Base-by-base conservation (phyloP, 92 coral and sea anemone species). In the Parazoanthus darwini region DNA sequence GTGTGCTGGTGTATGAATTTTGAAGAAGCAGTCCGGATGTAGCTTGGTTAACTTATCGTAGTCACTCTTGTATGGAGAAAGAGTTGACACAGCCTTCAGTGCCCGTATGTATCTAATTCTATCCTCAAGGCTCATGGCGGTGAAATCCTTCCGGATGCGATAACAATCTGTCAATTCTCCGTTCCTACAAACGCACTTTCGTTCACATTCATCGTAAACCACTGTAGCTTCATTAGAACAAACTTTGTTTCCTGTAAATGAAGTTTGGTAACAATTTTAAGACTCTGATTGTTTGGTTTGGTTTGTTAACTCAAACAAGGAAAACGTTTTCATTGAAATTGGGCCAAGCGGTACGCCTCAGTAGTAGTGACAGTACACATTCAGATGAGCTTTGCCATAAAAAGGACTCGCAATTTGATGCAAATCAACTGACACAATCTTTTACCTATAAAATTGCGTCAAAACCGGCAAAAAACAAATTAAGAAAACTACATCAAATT, bases 181-280 rank as follows among this genome's bases (percentile, higher is more conserved):
- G 25, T 89, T 74, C 26, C 72, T 84, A 74, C 98, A 95, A 3
- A 15, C 75, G 74, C 98, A 96, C 16, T 89, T 90, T 59, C 97
- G 92, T 42, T 67, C 70, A 76, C 98, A 96, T 79, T 95, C 94
- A 81, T 95, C 98, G 78, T 90, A 89, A 2, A 88, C 90, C 25
- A 80, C 44, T 67, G 81, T 8, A 76, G 33, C 7, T 22, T 76
- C 80, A 38, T 26, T 3, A 37, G 80, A 76, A 76, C 80, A 76
- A 25, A 20, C 11, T 8, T 18, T 33, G 37, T n/a, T 42, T 37
- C 18, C 80, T 18, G 80, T 37, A 76, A 18, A 63, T 16, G 25
- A 63, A 5, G 70, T 20, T 18, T 63, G n/a, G n/a, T 1, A 63
- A 63, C n/a, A 63, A 22, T 23, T 18, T 63, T 63, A 63, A 23